Conservation (phyloP, 2,113 vertebrate species). For the Burhinus bistriatus region DNA sequence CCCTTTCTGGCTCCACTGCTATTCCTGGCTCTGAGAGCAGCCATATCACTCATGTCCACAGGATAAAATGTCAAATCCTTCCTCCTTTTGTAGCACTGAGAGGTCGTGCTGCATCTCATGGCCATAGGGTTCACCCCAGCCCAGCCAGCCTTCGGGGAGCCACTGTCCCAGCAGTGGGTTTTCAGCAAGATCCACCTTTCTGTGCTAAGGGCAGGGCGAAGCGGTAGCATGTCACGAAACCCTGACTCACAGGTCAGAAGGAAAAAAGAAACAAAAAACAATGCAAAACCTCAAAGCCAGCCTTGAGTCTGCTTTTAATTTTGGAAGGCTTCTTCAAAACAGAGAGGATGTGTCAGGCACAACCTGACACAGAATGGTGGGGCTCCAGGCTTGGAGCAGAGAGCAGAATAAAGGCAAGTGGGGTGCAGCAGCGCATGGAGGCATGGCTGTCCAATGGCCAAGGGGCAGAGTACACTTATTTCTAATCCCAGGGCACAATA, state of each 20-base stretch:
- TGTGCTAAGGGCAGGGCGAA: background rate
- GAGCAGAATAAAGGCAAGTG: background rate
- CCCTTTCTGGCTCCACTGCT: background rate
- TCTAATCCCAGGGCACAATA: background rate
- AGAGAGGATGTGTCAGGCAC: background rate
- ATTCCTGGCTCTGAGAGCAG: background rate
- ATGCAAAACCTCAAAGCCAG: background rate
- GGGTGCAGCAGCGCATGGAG: background rate
- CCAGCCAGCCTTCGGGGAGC: background rate
- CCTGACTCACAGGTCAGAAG: background rate
- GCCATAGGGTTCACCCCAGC: background rate
- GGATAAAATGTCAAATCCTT: background rate
- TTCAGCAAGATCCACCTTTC: background rate
- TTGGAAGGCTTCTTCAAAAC: background rate
- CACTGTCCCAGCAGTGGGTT: background rate
- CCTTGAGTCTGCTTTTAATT: background rate
- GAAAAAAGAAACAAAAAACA: background rate
- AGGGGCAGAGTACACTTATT: background rate
- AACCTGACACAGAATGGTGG: rapidly evolving
- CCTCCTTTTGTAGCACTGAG: background rate
- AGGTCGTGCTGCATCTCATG: background rate
- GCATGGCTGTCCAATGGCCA: background rate
- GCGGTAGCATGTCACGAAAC: background rate
- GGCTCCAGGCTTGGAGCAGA: background rate
- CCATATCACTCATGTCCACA: background rate